These are phyloP conservation scores for Euplagia quadripunctaria DNA, from an alignment of 2,888 invertebrate species.

Conservation along the genomic window DNA sequence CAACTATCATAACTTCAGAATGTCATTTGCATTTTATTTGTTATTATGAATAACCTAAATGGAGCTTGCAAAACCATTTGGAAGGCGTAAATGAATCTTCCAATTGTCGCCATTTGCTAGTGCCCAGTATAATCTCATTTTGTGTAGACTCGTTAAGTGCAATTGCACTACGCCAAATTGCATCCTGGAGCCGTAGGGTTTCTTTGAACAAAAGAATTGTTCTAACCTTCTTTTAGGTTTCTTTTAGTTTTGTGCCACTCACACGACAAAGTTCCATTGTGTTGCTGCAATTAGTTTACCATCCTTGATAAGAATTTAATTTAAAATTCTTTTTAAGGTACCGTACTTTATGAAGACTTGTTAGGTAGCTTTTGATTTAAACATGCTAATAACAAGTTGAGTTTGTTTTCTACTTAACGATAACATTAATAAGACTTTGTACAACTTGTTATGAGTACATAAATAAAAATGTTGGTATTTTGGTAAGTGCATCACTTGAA, in stretches of 20 bases:
- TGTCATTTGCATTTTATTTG: constrained; percentile 27
- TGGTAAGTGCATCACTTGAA: no score
- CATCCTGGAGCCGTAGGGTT: constrained; percentile 49
- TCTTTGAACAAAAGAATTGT: constrained; percentile 52
- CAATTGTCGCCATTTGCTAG: constrained; percentile 57
- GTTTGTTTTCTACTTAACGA: neutral
- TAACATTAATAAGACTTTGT: neutral
- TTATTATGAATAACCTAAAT: constrained; percentile 47
- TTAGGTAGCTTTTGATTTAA: neutral
- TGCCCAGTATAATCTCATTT: constrained; percentile 59
- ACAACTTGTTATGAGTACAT: no score
- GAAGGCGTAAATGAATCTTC: constrained; percentile 59
- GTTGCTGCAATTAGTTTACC: constrained; percentile 40
- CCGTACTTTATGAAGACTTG: neutral
- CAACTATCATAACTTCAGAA: neutral
- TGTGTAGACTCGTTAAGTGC: constrained; percentile 62
- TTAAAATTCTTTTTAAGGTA: constrained; percentile 17
- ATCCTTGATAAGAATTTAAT: constrained; percentile 32
- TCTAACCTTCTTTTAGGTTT: constrained; percentile 46
- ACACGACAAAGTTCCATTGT: constrained; percentile 38
- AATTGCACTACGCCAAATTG: constrained; percentile 59
- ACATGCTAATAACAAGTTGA: neutral
- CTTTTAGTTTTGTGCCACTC: constrained; percentile 40
- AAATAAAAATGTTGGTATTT: no score
- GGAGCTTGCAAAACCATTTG: constrained; percentile 42